These are phyloP conservation scores for Laterallus jamaicensis DNA, from an alignment of 2,113 vertebrate genomes.

Conservation along the genomic window DNA sequence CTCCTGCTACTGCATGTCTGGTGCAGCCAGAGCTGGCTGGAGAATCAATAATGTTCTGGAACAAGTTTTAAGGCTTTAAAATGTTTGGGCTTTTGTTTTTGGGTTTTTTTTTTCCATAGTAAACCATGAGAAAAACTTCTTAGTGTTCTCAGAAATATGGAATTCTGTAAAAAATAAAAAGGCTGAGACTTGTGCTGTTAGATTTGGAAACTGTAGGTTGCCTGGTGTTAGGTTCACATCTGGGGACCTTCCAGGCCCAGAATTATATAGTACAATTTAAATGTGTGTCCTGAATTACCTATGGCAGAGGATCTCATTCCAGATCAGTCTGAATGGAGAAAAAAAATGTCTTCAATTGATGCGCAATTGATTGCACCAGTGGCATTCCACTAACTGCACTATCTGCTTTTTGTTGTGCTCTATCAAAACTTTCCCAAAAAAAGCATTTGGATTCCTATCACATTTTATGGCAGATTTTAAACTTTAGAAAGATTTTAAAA, in stretches of 20 bases:
- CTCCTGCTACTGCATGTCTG: neutral
- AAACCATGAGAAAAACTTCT: neutral
- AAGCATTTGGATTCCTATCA: neutral
- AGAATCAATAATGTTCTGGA: neutral
- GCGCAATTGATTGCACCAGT: neutral
- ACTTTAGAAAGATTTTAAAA: neutral
- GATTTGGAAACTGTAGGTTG: neutral
- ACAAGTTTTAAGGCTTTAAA: neutral
- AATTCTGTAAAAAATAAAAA: neutral
- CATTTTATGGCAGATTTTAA: neutral
- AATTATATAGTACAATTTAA: neutral
- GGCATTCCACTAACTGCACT: neutral
- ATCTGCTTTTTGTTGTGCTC: neutral
- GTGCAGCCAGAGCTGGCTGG: neutral
- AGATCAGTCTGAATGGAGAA: neutral
- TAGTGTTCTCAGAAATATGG: neutral
- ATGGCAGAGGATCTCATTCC: neutral
- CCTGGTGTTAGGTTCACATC: neutral
- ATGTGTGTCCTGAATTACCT: neutral
- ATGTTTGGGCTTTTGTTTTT: neutral
- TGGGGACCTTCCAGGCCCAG: neutral
- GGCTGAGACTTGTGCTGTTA: neutral
- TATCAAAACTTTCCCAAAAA: neutral
- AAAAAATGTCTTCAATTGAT: neutral
- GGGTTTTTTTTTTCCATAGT: neutral